Conservation (phyloP, 1,140 invertebrate species). For the Mactra quadrangularis region DNA sequence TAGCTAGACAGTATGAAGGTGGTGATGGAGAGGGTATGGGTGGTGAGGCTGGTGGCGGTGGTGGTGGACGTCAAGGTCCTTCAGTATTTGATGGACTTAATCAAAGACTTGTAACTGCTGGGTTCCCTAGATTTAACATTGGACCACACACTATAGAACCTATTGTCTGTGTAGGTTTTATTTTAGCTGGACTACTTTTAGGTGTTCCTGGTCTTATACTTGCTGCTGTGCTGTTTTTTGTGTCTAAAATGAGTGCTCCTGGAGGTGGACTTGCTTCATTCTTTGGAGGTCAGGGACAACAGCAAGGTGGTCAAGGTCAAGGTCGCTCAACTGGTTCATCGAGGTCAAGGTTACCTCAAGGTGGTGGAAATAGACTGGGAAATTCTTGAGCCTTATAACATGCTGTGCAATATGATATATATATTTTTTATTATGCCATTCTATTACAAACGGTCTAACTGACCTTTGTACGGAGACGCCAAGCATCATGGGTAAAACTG, state of each 20-base stretch:
- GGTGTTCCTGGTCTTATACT: conserved; percentile 74
- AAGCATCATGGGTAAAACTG: no score
- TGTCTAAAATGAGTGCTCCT: conserved; percentile 66
- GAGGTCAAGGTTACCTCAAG: conserved; percentile 42
- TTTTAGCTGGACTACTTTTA: conserved; percentile 71
- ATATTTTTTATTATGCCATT: not conserved
- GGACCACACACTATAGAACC: conserved; percentile 73
- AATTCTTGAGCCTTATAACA: conserved; percentile 52
- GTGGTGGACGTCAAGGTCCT: conserved; percentile 58
- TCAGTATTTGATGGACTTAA: conserved; percentile 75
- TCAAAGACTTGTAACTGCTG: conserved; percentile 67
- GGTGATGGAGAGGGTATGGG: conserved; percentile 31
- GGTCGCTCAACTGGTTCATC: not conserved
- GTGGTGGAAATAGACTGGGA: conserved; percentile 66
- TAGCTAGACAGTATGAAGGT: conserved; percentile 35
- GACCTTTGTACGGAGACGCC: no score
- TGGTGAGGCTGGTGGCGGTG: conserved; percentile 27
- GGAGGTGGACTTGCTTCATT: conserved; percentile 53
- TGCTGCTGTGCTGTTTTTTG: conserved; percentile 71
- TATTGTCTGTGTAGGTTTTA: conserved; percentile 71
- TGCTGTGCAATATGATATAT: not conserved
- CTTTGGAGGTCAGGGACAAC: conserved; percentile 38
- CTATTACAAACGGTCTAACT: no score
- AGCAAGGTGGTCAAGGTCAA: not conserved
- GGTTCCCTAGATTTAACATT: conserved; percentile 70